Evolutionary conservation across 2,113 vertebrate genomes (phyloP).

Genomic region (Plecturocebus donacophilus): DNA sequence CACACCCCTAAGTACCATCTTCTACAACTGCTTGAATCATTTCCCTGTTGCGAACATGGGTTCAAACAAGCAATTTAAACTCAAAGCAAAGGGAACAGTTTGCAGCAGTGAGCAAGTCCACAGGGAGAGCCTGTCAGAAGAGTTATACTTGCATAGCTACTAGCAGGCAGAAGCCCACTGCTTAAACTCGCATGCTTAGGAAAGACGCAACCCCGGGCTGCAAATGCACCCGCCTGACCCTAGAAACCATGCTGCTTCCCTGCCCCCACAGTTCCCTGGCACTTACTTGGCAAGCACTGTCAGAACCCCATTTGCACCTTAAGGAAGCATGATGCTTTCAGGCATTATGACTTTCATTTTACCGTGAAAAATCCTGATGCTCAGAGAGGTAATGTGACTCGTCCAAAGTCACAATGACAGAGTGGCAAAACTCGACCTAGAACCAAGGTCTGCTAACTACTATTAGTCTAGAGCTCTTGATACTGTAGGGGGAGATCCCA

Average conservation of each 20-base stretch:
- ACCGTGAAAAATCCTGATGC: not conserved
- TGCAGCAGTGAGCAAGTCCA: not conserved
- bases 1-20: not conserved
- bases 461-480: not conserved
- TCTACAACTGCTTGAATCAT: not conserved
- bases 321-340: not conserved
- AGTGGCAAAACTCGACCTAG: not conserved
- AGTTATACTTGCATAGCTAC: rapidly evolving
- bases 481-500: too few species aligned
- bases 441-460: not conserved
- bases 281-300: not conserved
- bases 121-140: not conserved
- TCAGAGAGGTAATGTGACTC: not conserved
- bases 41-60: not conserved
- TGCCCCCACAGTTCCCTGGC: too few species aligned
- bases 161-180: not conserved
- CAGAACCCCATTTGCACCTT: not conserved
- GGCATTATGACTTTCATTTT: not conserved
- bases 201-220: not conserved
- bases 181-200: not conserved
- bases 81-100: not conserved
- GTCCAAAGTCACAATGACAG: not conserved
- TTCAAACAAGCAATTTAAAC: not conserved
- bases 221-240: not conserved
- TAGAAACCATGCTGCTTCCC: not conserved